Percentiles rank a stretch among this genome's conserved stretches.
phyloP scores from a whole-genome alignment of 2,113 vertebrate genomes.

The Solea solea region DNA sequence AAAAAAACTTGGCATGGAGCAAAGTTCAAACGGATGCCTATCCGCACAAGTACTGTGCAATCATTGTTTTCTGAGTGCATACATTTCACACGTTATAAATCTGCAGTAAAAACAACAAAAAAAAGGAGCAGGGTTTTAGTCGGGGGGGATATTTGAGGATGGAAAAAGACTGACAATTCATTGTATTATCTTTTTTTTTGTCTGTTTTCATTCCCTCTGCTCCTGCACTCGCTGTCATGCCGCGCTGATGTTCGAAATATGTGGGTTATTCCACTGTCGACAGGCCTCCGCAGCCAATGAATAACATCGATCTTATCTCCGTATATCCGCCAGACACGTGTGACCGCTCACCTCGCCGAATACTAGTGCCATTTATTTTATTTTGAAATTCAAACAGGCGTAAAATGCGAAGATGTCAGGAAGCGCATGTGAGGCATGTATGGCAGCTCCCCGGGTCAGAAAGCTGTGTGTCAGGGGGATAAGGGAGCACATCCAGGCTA shows the following conservation, averaged over 20 bases:
- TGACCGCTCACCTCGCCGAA: conserved; percentile 26
- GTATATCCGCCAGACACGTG: conserved; percentile 35
- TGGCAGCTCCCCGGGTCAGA: conserved; percentile 51
- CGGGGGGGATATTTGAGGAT: background rate
- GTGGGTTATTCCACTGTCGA: conserved; percentile 36
- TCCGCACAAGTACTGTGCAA: conserved; percentile 32
- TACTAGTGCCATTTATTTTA: conserved; percentile 48
- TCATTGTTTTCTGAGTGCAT: conserved; percentile 27
- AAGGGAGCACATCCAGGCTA: conserved; percentile 33
- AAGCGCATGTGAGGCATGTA: conserved; percentile 16
- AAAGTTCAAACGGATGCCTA: conserved; percentile 58
- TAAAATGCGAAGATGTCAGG: conserved; percentile 43
- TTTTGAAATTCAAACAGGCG: conserved; percentile 38
- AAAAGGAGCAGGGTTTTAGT: background rate
- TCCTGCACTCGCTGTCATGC: conserved; percentile 25
- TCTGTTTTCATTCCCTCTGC: conserved; percentile 5
- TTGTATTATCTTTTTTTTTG: background rate
- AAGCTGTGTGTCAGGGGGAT: conserved; percentile 25
- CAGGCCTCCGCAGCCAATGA: conserved; percentile 43
- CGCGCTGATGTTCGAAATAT: conserved; percentile 22
- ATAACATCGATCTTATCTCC: conserved; percentile 58
- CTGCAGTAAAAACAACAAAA: background rate
- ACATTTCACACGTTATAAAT: conserved; percentile 6
- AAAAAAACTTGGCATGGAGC: conserved; percentile 57
- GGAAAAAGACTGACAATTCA: conserved; percentile 3